Evolutionary conservation across 2,888 invertebrate species (phyloP).

Genomic region (Cactoblastis cactorum): DNA sequence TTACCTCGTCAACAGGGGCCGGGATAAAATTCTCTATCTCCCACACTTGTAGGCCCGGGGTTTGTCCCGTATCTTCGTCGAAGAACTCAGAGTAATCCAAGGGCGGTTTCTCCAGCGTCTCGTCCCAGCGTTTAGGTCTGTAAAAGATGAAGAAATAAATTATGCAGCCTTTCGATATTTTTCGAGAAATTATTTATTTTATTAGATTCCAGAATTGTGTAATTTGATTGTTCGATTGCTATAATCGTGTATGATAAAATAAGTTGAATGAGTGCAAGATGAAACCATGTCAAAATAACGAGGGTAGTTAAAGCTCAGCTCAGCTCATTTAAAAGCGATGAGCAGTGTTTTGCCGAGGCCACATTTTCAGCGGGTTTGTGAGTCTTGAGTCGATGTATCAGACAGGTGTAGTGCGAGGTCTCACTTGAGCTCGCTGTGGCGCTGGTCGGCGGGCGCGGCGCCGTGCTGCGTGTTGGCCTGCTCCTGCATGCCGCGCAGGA

Average conservation of each 20-base stretch:
- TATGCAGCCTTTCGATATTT: too few relatives aligned
- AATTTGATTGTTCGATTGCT: too few relatives aligned
- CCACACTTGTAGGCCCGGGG: constrained; percentile 96
- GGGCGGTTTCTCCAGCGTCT: constrained; percentile 95
- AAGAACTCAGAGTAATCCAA: constrained; percentile 98
- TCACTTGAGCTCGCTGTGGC: constrained; percentile 83
- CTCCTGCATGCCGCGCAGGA: constrained; percentile 87
- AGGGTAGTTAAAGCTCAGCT: too few relatives aligned
- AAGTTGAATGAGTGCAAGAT: too few relatives aligned
- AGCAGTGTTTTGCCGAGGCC: too few relatives aligned
- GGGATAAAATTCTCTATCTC: constrained; percentile 99
- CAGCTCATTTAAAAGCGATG: too few relatives aligned
- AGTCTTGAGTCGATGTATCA: too few relatives aligned
- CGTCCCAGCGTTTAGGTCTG: constrained; percentile 97
- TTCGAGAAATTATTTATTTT: neutral
- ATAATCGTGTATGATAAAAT: too few relatives aligned
- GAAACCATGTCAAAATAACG: too few relatives aligned
- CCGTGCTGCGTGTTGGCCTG: constrained; percentile 84
- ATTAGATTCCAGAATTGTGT: too few relatives aligned
- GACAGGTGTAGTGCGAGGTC: constrained; percentile 31
- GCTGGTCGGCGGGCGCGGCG: constrained; percentile 81
- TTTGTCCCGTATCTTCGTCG: constrained; percentile 95
- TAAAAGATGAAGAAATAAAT: too few relatives aligned
- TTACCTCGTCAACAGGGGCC: constrained; percentile 93
- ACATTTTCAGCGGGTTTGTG: too few relatives aligned